Conservation (phyloP, 2,113 vertebrate genomes). For the Myxocyprinus asiaticus region DNA sequence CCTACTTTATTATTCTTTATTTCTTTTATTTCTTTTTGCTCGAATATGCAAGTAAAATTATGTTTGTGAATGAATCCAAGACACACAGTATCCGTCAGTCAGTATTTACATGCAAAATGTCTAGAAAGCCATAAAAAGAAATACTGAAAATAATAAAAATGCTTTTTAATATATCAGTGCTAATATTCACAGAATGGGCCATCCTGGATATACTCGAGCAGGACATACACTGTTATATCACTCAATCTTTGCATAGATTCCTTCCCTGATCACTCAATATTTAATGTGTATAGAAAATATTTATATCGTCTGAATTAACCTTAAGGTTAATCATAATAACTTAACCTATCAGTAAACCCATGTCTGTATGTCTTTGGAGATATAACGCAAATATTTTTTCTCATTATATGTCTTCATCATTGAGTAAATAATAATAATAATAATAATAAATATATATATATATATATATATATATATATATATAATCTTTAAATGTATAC, state of each 20-base stretch:
- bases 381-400: no score
- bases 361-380: no score
- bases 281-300: constrained; percentile 11
- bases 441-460: no score
- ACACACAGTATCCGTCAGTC: not conserved
- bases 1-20: not conserved
- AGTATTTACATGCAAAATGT: constrained; percentile 42
- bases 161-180: constrained; percentile 18
- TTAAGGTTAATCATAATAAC: no score
- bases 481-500: no score
- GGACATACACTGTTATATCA: constrained; percentile 8
- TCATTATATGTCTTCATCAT: no score
- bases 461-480: no score
- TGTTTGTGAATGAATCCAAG: not conserved
- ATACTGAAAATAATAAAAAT: constrained; percentile 33
- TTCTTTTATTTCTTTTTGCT: no score
- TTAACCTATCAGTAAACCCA: no score
- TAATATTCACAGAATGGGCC: constrained; percentile 29
- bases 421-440: no score
- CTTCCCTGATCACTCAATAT: constrained; percentile 21
- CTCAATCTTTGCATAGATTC: constrained; percentile 43
- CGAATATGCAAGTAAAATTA: no score
- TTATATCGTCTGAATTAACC: not conserved
- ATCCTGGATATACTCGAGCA: not conserved
- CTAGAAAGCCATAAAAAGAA: no score